Evolutionary conservation across 2,888 invertebrate genomes (phyloP), one percentile per base, ranked within the genome.

Genomic region (Drosophila kanekoi): DNA sequence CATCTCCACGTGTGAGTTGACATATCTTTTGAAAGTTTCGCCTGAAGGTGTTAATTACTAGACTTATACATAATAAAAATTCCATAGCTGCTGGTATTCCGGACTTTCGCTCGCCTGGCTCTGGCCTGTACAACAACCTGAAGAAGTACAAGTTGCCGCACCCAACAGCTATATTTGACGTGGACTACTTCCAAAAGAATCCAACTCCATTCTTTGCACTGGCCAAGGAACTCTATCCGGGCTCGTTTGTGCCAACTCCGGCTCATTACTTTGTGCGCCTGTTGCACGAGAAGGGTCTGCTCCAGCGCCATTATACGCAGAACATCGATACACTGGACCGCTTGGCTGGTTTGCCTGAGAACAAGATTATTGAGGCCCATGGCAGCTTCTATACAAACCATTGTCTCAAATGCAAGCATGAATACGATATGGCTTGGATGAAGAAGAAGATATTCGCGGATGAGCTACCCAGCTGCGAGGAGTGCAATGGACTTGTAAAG

Each of bases 291-390:
- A 98, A 98, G 93, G 96, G 95, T 2, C 78, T 96, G 3, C 91
- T 96, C 0, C 91, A 96, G 9, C 94, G 96, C 14, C 96, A 96
- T 91, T 96, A 96, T 85, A 96, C 96, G 0, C 96, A 99, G 93
- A 99, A 99, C 91, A 98, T 99, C 78, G 99, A 99, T 92, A 97
- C 97, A 0, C 91, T 99, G 71, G 99, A 99, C 92, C 93, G 97
- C 75, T 94, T 96, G 3, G 96, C 98, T 9, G 97, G 96, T 2
- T 93, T 99, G 59, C 95, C 96, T 0, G 95, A 94, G 2, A 96
- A 97, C 0, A 97, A 97, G 90, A 92, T 98, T 28, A 96, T 99
- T 0, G 98, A 99, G 92, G 98, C 98, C 2, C 99, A 99, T 90
- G 99, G 99, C 0, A 97, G 98, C 1, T 98, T 98, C 91, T 94